Base-by-base conservation (phyloP, 2,888 invertebrate species). In the Drosophila recens region DNA sequence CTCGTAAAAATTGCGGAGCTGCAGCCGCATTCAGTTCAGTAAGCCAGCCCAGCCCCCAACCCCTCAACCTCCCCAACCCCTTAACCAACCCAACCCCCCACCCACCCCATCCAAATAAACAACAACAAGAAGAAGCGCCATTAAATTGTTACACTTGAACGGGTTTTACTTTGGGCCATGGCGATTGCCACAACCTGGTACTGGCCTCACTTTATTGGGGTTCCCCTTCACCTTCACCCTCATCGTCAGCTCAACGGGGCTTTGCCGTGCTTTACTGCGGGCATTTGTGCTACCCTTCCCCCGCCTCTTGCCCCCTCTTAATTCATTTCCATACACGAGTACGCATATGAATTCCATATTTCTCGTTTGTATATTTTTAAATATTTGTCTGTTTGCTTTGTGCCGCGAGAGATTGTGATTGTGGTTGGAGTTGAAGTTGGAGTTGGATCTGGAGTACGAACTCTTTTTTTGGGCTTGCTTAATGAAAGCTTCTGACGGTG, bases 131-230 rank as follows among this genome's bases (percentile, higher is more conserved):
- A 86, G 72, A 86, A 76, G 42, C 80, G 82, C 90, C 90, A 89
- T 90, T 89, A 89, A 90, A 89, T 85, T 89, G 88, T 90, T 89
- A 82, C 89, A 89, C 90, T 90, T 87, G 90, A 89, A 87, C 77
- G 88, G 90, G 78, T 90, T 90, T 86, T 83, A 79, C 77, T 78
- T 84, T 85, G 74, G 80, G 90, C 75, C 75, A 75, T 70, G 69
- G 67, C 70, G 71, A 75, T 89, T 77, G 77, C 76, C 76, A 63
- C 59, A 67, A 75, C 80, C 77, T 80, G 77, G 80, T 20, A 77
- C 77, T 58, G 54, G 40, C 52, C 63, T 45, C 34, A 46, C 27
- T 77, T 72, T 72, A 72, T 75, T 65, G 54, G 52, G 56, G 43
- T 17, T 40, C 13, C 36, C 23, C 42, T 10, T 17, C 15, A 13